Evolutionary conservation across 2,113 vertebrate species (phyloP).

Genomic region (Dicrurus megarhynchus): DNA sequence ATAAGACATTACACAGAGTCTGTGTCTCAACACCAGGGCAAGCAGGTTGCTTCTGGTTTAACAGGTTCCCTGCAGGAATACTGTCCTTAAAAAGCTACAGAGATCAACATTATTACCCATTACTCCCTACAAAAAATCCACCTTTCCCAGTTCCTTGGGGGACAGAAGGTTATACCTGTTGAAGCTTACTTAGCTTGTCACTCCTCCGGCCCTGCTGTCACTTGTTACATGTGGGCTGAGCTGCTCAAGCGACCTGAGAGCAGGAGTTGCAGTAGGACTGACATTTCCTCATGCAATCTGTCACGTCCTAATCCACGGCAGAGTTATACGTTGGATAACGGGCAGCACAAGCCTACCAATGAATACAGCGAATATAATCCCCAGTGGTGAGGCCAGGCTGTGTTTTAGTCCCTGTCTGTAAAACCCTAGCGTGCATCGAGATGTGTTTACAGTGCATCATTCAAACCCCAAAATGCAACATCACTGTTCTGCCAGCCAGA

Average conservation of each 20-base stretch:
- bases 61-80: background rate
- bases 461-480: background rate
- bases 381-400: background rate
- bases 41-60: background rate
- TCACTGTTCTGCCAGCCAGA: background rate
- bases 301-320: slow-evolving; percentile 29
- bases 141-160: background rate
- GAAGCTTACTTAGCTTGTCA: background rate
- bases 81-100: background rate
- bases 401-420: background rate
- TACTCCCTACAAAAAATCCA: background rate
- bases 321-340: background rate
- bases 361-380: background rate
- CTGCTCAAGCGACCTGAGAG: background rate
- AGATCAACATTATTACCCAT: background rate
- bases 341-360: background rate
- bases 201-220: background rate
- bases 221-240: background rate
- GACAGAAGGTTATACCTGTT: background rate
- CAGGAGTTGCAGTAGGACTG: background rate
- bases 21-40: background rate
- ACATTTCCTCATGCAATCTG: slow-evolving; percentile 3
- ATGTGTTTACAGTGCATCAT: rapidly evolving
- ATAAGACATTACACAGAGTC: background rate
- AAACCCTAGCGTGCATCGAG: background rate